Percentiles rank a stretch among this genome's conserved stretches.
Conservation (phyloP, 2,113 vertebrate genomes). For the Colius striatus region DNA sequence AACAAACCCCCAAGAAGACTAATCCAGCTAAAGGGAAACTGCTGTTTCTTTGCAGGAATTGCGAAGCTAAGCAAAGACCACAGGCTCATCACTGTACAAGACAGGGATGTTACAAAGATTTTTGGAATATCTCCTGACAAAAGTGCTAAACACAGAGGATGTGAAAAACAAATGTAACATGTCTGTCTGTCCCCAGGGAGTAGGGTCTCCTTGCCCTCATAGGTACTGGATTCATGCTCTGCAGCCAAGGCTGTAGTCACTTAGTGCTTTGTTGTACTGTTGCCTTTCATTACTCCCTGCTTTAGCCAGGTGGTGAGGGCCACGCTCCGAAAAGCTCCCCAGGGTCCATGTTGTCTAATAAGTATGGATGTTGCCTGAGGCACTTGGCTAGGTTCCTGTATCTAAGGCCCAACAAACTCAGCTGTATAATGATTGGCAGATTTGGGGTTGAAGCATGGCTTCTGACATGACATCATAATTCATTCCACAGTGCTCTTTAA, state of each 20-base stretch:
- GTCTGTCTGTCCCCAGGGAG: neutral
- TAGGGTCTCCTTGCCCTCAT: neutral
- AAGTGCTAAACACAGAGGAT: neutral
- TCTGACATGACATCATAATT: slow-evolving; percentile 58
- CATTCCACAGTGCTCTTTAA: slow-evolving; percentile 27
- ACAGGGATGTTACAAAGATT: neutral
- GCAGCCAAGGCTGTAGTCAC: slow-evolving; percentile 11
- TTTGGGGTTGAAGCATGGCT: slow-evolving; percentile 49
- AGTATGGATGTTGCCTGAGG: slow-evolving; percentile 73
- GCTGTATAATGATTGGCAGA: slow-evolving; percentile 64
- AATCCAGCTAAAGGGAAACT: neutral
- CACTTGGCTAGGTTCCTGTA: slow-evolving; percentile 61
- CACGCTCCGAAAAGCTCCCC: slow-evolving; percentile 45
- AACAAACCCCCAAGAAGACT: neutral
- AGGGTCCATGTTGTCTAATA: slow-evolving; percentile 63
- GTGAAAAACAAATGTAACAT: neutral
- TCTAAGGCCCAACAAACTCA: slow-evolving; percentile 65
- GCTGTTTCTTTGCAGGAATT: neutral
- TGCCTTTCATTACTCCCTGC: slow-evolving; percentile 38
- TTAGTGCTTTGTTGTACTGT: slow-evolving; percentile 12
- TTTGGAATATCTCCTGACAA: neutral
- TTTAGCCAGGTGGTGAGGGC: slow-evolving; percentile 58
- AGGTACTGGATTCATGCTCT: neutral
- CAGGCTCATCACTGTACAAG: neutral
- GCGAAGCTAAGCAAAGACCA: neutral